Base-by-base conservation (phyloP, 2,888 invertebrate genomes). In the Chymomyza procnemis region DNA sequence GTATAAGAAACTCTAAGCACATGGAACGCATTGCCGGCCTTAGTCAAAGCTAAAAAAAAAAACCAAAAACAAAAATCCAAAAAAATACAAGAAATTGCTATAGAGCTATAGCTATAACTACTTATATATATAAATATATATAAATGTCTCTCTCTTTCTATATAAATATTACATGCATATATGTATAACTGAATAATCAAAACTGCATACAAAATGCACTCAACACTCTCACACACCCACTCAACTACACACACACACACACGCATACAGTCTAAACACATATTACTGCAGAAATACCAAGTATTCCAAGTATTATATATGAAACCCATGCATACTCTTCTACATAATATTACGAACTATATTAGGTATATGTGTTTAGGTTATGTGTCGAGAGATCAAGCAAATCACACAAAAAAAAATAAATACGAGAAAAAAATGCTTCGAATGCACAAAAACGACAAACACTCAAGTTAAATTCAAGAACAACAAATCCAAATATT, bases 1-100 rank as follows among this genome's bases (percentile, higher is more conserved):
- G 97, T 97, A 97, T 92, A 97, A 97, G 92, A 96, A 97, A 91
- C 93, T 97, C 92, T 97, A 95, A 94, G 82, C 74, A 74, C 74
- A 69, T 65, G 55, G 12, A 59, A 62, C 6, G 69, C 64, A 48
- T 71, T 71, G 69, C 66, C 66, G 79, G 86, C 79, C 86, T 84
- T 80, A 80, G 86, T 76, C 71, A 69, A 62, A 74, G 66, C 61
- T 69, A 65, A 65, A 48, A 50, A 4, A 55, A 26, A 66, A 18
- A 18, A 61, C 30, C 68, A 64, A 69, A 30, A 67, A 56, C 50
- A 64, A 50, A 58, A 67, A 57, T 4, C 61, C 41, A 61, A 67
- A 8, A 70, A 58, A 65, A 55, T 12, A 34, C 26, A 67, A 60
- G 55, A n/a, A 34, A 46, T 34, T 19, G 9, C 50, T 41, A 41